phyloP scores from a whole-genome alignment of 1,140 invertebrate species.

The Pogonognathellus flavescens region DNA sequence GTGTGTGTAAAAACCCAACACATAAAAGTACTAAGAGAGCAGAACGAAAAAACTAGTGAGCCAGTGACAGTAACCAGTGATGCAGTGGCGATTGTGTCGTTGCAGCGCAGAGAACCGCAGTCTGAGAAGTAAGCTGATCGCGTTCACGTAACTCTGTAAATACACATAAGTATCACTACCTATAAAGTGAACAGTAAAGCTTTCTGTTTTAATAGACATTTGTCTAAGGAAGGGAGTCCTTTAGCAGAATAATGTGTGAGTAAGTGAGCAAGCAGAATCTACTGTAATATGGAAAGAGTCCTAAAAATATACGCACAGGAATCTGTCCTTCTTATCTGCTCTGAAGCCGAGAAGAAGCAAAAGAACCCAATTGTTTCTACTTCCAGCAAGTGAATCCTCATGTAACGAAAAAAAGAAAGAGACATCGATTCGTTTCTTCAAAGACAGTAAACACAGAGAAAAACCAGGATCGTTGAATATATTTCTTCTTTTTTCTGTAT shows the following conservation, averaged over 20 bases:
- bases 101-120: background rate
- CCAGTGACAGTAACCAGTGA: conserved; percentile 20
- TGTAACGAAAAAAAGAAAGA: conserved; percentile 47
- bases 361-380: conserved; percentile 48
- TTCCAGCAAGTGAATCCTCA: conserved; percentile 47
- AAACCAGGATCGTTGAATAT: conserved; percentile 41
- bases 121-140: background rate
- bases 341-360: background rate
- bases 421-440: conserved; percentile 48
- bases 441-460: conserved; percentile 47
- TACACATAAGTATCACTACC: background rate
- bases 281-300: conserved; percentile 15
- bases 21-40: background rate
- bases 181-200: background rate
- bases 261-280: background rate
- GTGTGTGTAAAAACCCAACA: background rate
- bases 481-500: conserved; percentile 49
- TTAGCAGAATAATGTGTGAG: conserved; percentile 26
- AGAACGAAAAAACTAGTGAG: background rate
- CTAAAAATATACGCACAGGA: conserved; percentile 37
- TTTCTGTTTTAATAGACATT: conserved; percentile 26
- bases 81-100: background rate
- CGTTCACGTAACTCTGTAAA: background rate
- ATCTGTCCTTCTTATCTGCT: conserved; percentile 38
- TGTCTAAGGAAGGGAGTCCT: background rate